These are phyloP conservation scores for Meteorus sp. DNA, from an alignment of 1,140 invertebrate species.

Conservation along the genomic window DNA sequence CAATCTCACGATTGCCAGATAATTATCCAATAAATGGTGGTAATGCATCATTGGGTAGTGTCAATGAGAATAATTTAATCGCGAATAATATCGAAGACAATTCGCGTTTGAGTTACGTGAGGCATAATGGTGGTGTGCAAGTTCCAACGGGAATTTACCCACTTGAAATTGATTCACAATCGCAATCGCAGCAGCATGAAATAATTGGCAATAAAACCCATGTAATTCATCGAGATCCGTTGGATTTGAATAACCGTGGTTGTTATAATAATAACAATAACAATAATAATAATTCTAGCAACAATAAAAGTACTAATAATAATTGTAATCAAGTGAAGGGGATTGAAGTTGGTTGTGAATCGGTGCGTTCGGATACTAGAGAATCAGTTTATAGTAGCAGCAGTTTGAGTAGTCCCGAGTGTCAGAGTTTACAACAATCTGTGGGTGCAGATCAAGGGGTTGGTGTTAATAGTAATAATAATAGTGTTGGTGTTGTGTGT, in stretches of 20 bases:
- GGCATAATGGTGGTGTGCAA: neutral
- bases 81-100: too few relatives aligned
- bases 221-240: too few relatives aligned
- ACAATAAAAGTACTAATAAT: too few relatives aligned
- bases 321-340: too few relatives aligned
- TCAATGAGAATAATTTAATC: too few relatives aligned
- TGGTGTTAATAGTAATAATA: slow-evolving; percentile 30
- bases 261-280: too few relatives aligned
- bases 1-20: neutral
- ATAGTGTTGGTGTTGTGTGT: slow-evolving; percentile 37
- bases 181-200: too few relatives aligned
- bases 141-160: neutral
- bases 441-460: slow-evolving; percentile 41
- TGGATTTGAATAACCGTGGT: too few relatives aligned
- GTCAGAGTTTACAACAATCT: slow-evolving; percentile 45
- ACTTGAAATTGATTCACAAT: neutral
- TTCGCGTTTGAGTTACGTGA: neutral
- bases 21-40: slow-evolving; percentile 12
- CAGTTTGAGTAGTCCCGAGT: slow-evolving; percentile 54
- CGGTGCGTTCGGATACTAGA: slow-evolving; percentile 53
- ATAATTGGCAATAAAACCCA: too few relatives aligned
- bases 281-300: too few relatives aligned
- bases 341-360: slow-evolving; percentile 51
- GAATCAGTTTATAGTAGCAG: slow-evolving; percentile 55
- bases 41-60: too few relatives aligned